These are phyloP conservation scores for Corythaixoides concolor DNA, from an alignment of 2,113 vertebrate genomes.

Conservation along the genomic window DNA sequence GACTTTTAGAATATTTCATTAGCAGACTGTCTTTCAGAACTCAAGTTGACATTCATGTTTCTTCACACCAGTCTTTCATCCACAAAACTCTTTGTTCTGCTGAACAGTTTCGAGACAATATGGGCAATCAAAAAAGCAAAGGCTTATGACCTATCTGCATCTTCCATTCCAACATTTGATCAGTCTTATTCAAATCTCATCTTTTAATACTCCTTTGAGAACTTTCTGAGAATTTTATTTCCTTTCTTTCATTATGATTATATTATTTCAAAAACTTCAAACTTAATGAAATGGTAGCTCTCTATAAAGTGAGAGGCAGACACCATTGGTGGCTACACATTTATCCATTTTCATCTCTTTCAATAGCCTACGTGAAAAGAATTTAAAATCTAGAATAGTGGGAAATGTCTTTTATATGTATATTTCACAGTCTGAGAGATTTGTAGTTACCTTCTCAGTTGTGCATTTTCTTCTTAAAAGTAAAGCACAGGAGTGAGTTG, in stretches of 20 bases:
- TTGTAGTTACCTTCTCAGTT: not conserved
- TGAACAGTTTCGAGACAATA: constrained; percentile 78
- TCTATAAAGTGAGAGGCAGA: constrained; percentile 59
- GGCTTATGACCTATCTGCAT: constrained; percentile 68
- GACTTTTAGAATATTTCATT: constrained; percentile 84
- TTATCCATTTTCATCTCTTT: constrained; percentile 73
- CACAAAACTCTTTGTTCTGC: constrained; percentile 78
- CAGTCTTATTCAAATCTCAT: constrained; percentile 78
- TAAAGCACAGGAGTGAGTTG: not conserved
- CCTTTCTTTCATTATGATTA: constrained; percentile 74
- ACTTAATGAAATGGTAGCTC: constrained; percentile 72
- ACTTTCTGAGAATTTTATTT: constrained; percentile 79
- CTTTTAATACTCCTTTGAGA: constrained; percentile 76
- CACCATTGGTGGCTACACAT: constrained; percentile 63
- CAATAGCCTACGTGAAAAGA: constrained; percentile 60
- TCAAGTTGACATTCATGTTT: constrained; percentile 78
- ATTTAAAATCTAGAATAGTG: constrained; percentile 25
- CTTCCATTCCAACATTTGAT: constrained; percentile 74
- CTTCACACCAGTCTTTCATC: constrained; percentile 79
- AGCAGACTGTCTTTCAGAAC: constrained; percentile 78
- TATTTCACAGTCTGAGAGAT: not conserved
- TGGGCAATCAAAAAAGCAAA: constrained; percentile 76
- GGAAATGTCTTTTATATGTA: constrained; percentile 31
- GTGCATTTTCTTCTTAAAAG: constrained; percentile 6
- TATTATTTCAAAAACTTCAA: constrained; percentile 72